These are phyloP conservation scores for Eubasilissa splendida DNA, from an alignment of 2,888 invertebrate genomes.

Conservation along the genomic window DNA sequence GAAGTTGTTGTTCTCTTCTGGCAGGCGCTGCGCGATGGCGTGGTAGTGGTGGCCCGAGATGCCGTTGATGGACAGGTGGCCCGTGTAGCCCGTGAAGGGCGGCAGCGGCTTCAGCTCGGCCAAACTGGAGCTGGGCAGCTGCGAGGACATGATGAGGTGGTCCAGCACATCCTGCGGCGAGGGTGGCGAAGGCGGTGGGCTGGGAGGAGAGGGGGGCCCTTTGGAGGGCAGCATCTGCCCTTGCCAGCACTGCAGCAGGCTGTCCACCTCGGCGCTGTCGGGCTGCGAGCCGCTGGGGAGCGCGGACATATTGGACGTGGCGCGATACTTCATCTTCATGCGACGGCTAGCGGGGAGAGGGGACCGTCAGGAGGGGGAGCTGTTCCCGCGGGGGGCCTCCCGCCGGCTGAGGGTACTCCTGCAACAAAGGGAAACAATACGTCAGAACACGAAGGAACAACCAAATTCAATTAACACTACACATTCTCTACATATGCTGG, in stretches of 20 bases:
- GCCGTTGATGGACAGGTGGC: conserved; percentile 89
- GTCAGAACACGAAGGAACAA: not conserved
- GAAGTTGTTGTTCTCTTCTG: conserved; percentile 82
- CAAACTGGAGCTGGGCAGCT: conserved; percentile 72
- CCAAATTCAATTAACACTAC: not conserved
- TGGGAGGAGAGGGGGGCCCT: conserved; percentile 65
- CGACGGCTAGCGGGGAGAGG: conserved; percentile 2
- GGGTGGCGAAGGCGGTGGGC: conserved; percentile 65
- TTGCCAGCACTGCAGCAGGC: conserved; percentile 83
- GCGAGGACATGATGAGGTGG: conserved; percentile 73
- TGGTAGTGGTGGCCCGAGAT: conserved; percentile 92
- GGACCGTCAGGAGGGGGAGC: conserved; percentile 21
- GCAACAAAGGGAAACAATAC: conserved; percentile 26
- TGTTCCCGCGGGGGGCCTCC: conserved; percentile 10
- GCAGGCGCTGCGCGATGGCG: conserved; percentile 84
- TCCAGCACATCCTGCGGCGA: conserved; percentile 78
- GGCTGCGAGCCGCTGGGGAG: conserved; percentile 63
- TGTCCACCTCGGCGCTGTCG: conserved; percentile 75
- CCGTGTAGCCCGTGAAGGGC: conserved; percentile 89
- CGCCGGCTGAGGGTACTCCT: conserved; percentile 24
- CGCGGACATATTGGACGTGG: conserved; percentile 65
- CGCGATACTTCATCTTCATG: conserved; percentile 74
- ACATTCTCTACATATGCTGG: not conserved
- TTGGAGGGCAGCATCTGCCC: conserved; percentile 62
- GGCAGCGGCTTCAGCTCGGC: conserved; percentile 90